phyloP scores from a whole-genome alignment of 2,797 vertebrate species.

The Moxostoma hubbsi region DNA sequence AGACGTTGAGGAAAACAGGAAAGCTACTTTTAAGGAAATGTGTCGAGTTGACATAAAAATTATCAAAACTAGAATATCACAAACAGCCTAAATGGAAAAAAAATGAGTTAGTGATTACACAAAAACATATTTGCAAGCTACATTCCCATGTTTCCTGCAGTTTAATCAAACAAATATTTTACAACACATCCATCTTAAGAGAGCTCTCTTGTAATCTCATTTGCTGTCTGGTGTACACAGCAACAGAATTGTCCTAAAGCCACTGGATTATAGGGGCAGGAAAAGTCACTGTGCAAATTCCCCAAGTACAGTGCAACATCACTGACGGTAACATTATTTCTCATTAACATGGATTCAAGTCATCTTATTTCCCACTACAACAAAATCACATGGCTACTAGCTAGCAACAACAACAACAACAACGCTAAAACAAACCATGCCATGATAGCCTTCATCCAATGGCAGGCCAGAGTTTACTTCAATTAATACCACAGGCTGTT shows the following conservation, averaged over 20 bases:
- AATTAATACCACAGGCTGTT: neutral
- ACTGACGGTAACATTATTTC: neutral
- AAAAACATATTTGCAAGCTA: neutral
- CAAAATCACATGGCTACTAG: neutral
- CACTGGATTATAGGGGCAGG: conserved; percentile 68
- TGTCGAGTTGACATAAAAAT: no score
- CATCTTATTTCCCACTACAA: conserved; percentile 1
- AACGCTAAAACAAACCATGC: neutral
- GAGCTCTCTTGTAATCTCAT: conserved; percentile 71
- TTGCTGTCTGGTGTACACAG: conserved; percentile 52
- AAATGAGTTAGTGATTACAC: neutral
- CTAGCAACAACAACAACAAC: no score
- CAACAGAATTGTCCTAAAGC: conserved; percentile 68
- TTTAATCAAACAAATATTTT: conserved; percentile 14
- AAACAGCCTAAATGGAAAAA: neutral
- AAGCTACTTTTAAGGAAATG: neutral
- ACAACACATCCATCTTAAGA: conserved; percentile 1
- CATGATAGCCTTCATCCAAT: neutral
- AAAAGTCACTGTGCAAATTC: conserved; percentile 50
- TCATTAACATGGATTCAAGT: conserved; percentile 6
- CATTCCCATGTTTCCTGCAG: neutral
- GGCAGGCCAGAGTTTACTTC: neutral
- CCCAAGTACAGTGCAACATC: neutral
- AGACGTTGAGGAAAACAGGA: conserved; percentile 14
- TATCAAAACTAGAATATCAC: neutral